Conservation (phyloP, 2,888 invertebrate genomes). For the Drosophila flavopinicola region DNA sequence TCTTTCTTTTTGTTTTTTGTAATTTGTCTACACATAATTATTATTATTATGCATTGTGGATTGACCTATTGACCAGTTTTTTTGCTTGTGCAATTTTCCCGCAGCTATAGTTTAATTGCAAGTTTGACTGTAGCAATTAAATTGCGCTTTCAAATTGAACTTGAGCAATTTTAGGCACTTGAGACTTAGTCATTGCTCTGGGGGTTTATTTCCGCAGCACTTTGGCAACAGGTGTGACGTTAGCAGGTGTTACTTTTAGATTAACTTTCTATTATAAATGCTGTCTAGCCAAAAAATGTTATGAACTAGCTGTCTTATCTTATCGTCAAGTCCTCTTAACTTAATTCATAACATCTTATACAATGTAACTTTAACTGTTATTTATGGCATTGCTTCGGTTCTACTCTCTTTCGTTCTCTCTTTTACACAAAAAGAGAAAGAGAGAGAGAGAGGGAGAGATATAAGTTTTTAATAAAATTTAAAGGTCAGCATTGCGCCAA, state of each 20-base stretch:
- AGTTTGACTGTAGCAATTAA: too few relatives aligned
- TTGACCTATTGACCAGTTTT: constrained; percentile 59
- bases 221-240: constrained; percentile 6
- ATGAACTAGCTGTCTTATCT: constrained; percentile 6
- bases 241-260: not conserved
- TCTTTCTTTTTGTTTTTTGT: too few relatives aligned
- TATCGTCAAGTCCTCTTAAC: not conserved
- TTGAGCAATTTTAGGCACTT: not conserved
- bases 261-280: not conserved
- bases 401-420: not conserved
- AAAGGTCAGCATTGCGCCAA: constrained; percentile 30
- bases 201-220: not conserved
- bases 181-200: not conserved
- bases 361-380: not conserved
- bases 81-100: constrained; percentile 19
- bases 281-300: constrained; percentile 2
- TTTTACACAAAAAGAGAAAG: too few relatives aligned
- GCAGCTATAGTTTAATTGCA: constrained; percentile 5
- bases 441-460: too few relatives aligned
- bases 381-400: not conserved
- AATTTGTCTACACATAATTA: constrained; percentile 51
- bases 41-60: constrained; percentile 20
- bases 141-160: not conserved
- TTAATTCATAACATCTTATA: too few relatives aligned
- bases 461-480: constrained; percentile 8